Conservation (phyloP, 2,888 invertebrate genomes). For the Cerceris rybyensis region DNA sequence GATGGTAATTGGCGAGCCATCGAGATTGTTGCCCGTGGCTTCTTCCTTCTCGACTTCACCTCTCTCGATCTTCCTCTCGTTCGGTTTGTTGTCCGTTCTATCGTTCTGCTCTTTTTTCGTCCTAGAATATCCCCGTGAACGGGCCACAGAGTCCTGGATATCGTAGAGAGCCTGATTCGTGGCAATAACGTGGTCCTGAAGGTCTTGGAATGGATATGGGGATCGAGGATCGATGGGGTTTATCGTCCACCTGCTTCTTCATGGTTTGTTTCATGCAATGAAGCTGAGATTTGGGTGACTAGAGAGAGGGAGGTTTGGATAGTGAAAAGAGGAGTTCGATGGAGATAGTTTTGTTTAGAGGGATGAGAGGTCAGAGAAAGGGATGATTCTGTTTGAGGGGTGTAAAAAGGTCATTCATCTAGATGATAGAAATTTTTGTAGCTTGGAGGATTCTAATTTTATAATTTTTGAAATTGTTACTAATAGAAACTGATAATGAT, state of each 20-base stretch:
- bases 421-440: no score
- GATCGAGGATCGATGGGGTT: neutral
- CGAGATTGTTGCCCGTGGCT: slow-evolving; percentile 77
- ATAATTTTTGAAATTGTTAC: no score
- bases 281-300: neutral
- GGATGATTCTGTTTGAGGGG: no score
- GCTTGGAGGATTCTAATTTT: no score
- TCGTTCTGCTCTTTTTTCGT: neutral
- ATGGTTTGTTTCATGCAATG: neutral
- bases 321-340: no score
- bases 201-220: neutral
- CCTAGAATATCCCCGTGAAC: neutral
- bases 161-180: no score
- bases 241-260: neutral
- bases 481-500: no score
- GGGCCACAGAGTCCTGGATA: no score
- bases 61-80: slow-evolving; percentile 9
- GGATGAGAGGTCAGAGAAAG: no score
- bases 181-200: no score
- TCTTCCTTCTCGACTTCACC: slow-evolving; percentile 32
- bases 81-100: neutral
- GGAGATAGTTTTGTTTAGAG: no score
- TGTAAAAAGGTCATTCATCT: no score
- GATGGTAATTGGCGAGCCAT: slow-evolving; percentile 79
- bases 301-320: neutral